These are phyloP conservation scores for Otus sunia DNA, from an alignment of 2,113 vertebrate genomes.

Conservation along the genomic window DNA sequence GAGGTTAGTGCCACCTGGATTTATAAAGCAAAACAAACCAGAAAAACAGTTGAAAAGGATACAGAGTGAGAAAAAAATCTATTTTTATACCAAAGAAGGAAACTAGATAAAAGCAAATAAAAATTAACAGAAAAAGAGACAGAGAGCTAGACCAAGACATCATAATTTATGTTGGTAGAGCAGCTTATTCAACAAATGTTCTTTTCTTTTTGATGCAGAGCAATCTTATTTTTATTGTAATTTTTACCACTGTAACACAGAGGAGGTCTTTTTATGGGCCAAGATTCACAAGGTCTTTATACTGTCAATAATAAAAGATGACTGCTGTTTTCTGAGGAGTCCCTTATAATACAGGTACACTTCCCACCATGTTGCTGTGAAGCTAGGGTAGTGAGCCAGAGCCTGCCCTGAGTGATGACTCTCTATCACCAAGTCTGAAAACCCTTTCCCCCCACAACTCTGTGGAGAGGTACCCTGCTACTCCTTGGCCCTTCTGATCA, in stretches of 20 bases:
- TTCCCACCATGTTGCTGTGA: background rate
- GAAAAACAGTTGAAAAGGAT: background rate
- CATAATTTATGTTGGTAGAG: background rate
- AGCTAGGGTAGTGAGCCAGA: background rate
- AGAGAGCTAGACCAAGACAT: background rate
- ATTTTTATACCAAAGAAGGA: background rate
- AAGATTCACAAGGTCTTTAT: background rate
- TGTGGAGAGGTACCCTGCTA: background rate
- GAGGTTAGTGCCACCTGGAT: background rate
- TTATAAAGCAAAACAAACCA: background rate
- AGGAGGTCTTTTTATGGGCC: background rate
- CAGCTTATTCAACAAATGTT: background rate
- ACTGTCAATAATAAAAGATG: background rate
- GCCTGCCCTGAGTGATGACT: background rate
- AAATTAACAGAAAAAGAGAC: background rate
- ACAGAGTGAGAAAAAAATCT: background rate
- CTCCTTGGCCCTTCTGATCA: background rate
- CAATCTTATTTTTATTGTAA: background rate
- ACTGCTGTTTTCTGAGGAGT: background rate
- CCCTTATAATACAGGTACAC: background rate
- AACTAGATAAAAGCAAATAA: background rate
- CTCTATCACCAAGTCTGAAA: background rate
- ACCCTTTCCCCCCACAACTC: accelerated
- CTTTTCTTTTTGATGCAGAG: background rate
- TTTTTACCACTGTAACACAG: background rate